phyloP scores from a whole-genome alignment of 2,888 invertebrate genomes.

The Eumacrocentrus americanus region DNA sequence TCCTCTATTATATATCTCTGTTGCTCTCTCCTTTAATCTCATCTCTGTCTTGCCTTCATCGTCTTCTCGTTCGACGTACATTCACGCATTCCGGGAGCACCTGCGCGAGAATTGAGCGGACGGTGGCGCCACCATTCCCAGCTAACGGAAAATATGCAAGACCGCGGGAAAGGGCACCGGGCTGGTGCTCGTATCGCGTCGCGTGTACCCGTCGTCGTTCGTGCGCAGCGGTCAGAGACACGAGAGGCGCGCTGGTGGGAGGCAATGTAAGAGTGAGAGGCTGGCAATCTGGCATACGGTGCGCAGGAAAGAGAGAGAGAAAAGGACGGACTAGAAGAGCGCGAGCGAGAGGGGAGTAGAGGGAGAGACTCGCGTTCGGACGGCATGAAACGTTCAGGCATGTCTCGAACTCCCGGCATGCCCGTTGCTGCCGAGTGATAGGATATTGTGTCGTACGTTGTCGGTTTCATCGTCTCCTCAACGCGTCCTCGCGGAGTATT shows the following conservation, averaged over 20 bases:
- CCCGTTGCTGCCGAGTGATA: slow-evolving; percentile 53
- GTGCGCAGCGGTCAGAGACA: slow-evolving; percentile 65
- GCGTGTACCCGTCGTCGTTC: slow-evolving; percentile 56
- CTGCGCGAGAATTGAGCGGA: slow-evolving; percentile 38
- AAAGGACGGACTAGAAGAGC: slow-evolving; percentile 28
- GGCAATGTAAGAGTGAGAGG: slow-evolving; percentile 56
- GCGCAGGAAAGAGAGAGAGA: slow-evolving; percentile 19
- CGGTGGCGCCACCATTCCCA: slow-evolving; percentile 45
- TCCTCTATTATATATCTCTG: neutral
- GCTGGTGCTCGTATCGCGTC: slow-evolving; percentile 35
- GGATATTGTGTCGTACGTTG: slow-evolving; percentile 32
- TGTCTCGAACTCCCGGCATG: slow-evolving; percentile 56
- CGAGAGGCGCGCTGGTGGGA: slow-evolving; percentile 55
- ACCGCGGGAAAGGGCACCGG: slow-evolving; percentile 40
- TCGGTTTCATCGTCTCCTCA: slow-evolving; percentile 21
- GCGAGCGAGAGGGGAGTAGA: slow-evolving; percentile 27
- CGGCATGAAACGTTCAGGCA: slow-evolving; percentile 54
- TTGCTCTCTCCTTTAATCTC: neutral
- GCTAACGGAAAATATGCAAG: slow-evolving; percentile 47
- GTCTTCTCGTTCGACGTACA: neutral
- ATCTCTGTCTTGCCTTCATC: neutral
- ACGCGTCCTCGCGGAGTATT: too few relatives aligned
- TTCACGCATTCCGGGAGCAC: slow-evolving; percentile 14
- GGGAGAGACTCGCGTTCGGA: slow-evolving; percentile 40
- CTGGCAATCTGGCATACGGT: slow-evolving; percentile 8